Base-by-base conservation (phyloP, 2,888 invertebrate genomes). In the Philonicus albiceps region DNA sequence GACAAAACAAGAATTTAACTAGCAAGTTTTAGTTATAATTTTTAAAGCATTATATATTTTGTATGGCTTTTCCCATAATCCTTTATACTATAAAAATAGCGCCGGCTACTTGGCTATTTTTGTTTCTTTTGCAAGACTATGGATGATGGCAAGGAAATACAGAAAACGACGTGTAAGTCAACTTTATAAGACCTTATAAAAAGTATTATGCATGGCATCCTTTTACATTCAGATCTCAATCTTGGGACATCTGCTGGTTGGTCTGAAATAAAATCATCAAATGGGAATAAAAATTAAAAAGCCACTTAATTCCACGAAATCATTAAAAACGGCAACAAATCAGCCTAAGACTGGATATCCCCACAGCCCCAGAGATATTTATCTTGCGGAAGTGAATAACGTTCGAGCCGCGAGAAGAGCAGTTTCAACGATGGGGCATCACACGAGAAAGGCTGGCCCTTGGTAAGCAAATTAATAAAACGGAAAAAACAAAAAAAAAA, bases 291-390 rank as follows among this genome's bases (percentile, higher is more conserved):
- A 64, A 64, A 64, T 64, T 64, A 64, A 64, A 64, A 64, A 64
- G 19, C 64, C 64, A 64, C 22, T 27, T 74, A 74, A 40, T 40
- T 76, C 76, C 37, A 22, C 76, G 76, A 76, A 34, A 76, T 76
- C 34, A 76, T 76, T 76, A 76, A 76, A 64, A 64, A 64, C 64
- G 64, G 64, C 64, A 64, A 64, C 64, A 76, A 76, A 22, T 76
- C 22, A 76, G 37, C 76, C 64, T 27, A 64, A 40, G 40, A 37
- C 22, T 34, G 76, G 34, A 76, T 40, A 40, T 34, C 40, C 22
- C 76, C 76, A 76, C 19, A 76, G 74, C 34, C 7, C 31, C 74
- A 27, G 19, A 8, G 76, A 76, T 76, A 37, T 37, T 37, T 40
- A 40, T 40, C 40, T 76, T 22, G 37, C 34, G 76, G 76, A 76